These are phyloP conservation scores for Enteromius anoplus DNA, from an alignment of 2,797 vertebrate genomes.

Conservation along the genomic window DNA sequence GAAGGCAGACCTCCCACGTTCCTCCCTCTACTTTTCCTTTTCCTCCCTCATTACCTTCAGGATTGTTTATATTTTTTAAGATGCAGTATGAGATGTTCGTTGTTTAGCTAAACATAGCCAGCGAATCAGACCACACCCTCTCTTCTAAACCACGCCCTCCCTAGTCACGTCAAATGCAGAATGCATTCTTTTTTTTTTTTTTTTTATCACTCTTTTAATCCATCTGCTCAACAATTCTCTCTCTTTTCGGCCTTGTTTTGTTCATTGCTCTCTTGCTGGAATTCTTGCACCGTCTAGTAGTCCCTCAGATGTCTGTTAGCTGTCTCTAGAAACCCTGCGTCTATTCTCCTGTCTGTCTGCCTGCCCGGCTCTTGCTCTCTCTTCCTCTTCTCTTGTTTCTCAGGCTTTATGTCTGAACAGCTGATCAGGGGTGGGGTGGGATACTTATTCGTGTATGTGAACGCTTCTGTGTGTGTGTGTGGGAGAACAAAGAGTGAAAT, in stretches of 20 bases:
- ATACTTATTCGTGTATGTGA: slow-evolving; percentile 38
- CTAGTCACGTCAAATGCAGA: not conserved
- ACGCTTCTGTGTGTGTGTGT: slow-evolving; percentile 31
- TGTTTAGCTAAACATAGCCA: not conserved
- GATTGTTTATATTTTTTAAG: not conserved
- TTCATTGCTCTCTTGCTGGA: not conserved
- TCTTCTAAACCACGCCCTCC: not conserved
- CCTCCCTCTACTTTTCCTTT: slow-evolving; percentile 8
- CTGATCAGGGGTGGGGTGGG: slow-evolving; percentile 51
- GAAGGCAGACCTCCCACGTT: slow-evolving; percentile 32
- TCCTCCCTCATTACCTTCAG: slow-evolving; percentile 33
- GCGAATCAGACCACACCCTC: not conserved
- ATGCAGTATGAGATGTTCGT: not conserved
- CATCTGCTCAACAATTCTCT: not conserved
- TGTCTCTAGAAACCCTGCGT: slow-evolving; percentile 20
- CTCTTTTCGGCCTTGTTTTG: slow-evolving; percentile 12
- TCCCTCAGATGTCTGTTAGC: slow-evolving; percentile 27
- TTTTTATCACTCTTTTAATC: not conserved
- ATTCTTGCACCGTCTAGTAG: slow-evolving; percentile 7
- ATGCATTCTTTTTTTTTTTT: not conserved
- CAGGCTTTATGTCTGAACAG: slow-evolving; percentile 53
- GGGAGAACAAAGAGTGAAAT: slow-evolving; percentile 56
- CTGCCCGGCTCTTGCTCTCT: slow-evolving; percentile 7
- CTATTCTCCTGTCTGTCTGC: slow-evolving; percentile 34
- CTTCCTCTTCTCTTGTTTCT: slow-evolving; percentile 49